Percentiles rank a stretch among this genome's conserved stretches.
Conservation (phyloP, 2,888 invertebrate genomes). For the Xylota segnis region DNA sequence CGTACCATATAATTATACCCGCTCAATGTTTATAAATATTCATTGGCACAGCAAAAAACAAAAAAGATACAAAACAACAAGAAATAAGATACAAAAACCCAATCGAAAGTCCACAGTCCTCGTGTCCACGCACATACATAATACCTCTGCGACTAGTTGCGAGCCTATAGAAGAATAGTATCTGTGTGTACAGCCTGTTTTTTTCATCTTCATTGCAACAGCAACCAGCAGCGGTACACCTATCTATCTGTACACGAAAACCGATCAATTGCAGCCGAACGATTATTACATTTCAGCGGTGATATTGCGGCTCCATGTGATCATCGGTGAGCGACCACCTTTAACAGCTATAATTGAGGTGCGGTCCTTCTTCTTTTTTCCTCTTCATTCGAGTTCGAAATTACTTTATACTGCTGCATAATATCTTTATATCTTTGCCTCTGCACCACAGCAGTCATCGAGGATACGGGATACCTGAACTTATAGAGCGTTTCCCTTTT, state of each 20-base stretch:
- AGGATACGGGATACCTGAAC: slow-evolving; percentile 29
- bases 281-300: slow-evolving; percentile 60
- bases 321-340: slow-evolving; percentile 56
- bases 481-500: slow-evolving; percentile 55
- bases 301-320: slow-evolving; percentile 55
- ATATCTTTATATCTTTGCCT: slow-evolving; percentile 44
- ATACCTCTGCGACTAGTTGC: slow-evolving; percentile 38
- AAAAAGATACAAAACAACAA: not conserved
- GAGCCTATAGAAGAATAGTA: slow-evolving; percentile 19
- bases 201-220: slow-evolving; percentile 11
- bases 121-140: slow-evolving; percentile 39
- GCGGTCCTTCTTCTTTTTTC: slow-evolving; percentile 41
- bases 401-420: slow-evolving; percentile 42
- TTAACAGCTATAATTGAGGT: slow-evolving; percentile 49
- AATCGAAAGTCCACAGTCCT: slow-evolving; percentile 56
- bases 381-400: slow-evolving; percentile 23
- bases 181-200: slow-evolving; percentile 1
- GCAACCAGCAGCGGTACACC: slow-evolving; percentile 18
- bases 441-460: slow-evolving; percentile 3
- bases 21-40: slow-evolving; percentile 53
- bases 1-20: slow-evolving; percentile 48
- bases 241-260: slow-evolving; percentile 23
- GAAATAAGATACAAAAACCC: slow-evolving; percentile 13
- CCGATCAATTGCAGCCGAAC: slow-evolving; percentile 56
- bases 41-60: slow-evolving; percentile 36